These are phyloP conservation scores for Drosophila paulistorum DNA, from an alignment of 1,140 invertebrate species.

Conservation along the genomic window DNA sequence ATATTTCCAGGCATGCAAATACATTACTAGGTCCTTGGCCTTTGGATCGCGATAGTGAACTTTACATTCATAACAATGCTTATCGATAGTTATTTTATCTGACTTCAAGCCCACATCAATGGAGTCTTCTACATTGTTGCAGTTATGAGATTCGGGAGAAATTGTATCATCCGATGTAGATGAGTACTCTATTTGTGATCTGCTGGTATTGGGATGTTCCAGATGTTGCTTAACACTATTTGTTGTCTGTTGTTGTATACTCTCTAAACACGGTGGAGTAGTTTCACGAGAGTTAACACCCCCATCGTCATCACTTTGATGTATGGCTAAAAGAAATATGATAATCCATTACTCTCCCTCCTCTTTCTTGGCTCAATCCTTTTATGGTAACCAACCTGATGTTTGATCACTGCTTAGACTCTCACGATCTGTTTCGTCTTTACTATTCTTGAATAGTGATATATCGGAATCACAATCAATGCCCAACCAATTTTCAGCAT, in stretches of 20 bases:
- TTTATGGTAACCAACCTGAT: slow-evolving; percentile 62
- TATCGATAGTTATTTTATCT: slow-evolving; percentile 90
- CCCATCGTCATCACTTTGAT: slow-evolving; percentile 83
- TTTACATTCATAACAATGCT: slow-evolving; percentile 96
- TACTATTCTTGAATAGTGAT: slow-evolving; percentile 89
- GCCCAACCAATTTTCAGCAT: slow-evolving; percentile 96
- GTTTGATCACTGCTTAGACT: slow-evolving; percentile 52
- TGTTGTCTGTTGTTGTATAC: slow-evolving; percentile 60
- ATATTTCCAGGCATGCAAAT: slow-evolving; percentile 97
- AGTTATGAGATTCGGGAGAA: not conserved
- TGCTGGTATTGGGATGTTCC: slow-evolving; percentile 23
- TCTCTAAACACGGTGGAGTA: slow-evolving; percentile 85
- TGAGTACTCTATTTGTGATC: slow-evolving; percentile 23
- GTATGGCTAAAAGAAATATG: slow-evolving; percentile 50
- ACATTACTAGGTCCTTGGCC: slow-evolving; percentile 96
- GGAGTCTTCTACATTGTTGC: not conserved
- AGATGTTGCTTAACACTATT: slow-evolving; percentile 20
- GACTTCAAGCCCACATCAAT: slow-evolving; percentile 84
- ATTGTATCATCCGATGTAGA: not conserved
- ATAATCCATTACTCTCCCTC: not conserved
- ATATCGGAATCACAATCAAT: slow-evolving; percentile 94
- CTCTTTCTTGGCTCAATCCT: not conserved
- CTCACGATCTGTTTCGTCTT: slow-evolving; percentile 85
- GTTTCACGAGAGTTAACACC: slow-evolving; percentile 86
- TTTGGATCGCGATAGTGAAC: slow-evolving; percentile 95